A percentile compares a stretch with the other conserved stretches of the same genome.
Evolutionary conservation across 2,113 vertebrate genomes (phyloP).

Genomic region (Chaetura pelagica): DNA sequence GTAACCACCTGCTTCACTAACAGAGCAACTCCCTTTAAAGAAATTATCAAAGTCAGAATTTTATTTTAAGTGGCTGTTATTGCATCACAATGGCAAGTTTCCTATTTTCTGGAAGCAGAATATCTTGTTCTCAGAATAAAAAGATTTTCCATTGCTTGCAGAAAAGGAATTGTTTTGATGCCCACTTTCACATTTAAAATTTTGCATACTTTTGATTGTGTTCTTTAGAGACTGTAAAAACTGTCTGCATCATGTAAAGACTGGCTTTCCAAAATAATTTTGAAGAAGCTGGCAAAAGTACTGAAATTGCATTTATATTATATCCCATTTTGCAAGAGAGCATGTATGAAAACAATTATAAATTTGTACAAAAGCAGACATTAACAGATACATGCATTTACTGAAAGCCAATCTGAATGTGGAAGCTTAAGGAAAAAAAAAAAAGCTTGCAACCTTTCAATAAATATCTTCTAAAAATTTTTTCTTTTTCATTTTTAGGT

Average conservation of each 20-base stretch:
- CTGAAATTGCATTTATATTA: neutral
- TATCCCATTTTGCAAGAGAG: neutral
- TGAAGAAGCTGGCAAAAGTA: neutral
- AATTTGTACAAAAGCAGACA: neutral
- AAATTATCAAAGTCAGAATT: conserved; percentile 11
- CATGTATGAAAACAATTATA: neutral
- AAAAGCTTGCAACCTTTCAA: neutral
- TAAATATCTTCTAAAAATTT: neutral
- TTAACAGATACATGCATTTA: neutral
- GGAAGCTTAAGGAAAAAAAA: neutral
- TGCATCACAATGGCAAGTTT: conserved; percentile 34
- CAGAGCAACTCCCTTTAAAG: conserved; percentile 15
- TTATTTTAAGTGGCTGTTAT: conserved; percentile 24
- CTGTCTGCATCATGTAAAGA: neutral
- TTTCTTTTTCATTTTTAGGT: neutral
- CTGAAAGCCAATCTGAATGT: neutral
- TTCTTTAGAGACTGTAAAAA: neutral
- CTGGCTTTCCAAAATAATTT: neutral
- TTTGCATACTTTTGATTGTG: neutral
- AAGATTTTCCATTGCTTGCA: conserved; percentile 11
- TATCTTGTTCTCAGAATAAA: conserved; percentile 33
- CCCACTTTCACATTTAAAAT: neutral
- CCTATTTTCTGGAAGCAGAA: conserved; percentile 43
- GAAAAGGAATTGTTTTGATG: conserved; percentile 13
- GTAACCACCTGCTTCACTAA: conserved; percentile 32